Base-by-base conservation (phyloP, 2,888 invertebrate genomes). In the Plebejus anna region DNA sequence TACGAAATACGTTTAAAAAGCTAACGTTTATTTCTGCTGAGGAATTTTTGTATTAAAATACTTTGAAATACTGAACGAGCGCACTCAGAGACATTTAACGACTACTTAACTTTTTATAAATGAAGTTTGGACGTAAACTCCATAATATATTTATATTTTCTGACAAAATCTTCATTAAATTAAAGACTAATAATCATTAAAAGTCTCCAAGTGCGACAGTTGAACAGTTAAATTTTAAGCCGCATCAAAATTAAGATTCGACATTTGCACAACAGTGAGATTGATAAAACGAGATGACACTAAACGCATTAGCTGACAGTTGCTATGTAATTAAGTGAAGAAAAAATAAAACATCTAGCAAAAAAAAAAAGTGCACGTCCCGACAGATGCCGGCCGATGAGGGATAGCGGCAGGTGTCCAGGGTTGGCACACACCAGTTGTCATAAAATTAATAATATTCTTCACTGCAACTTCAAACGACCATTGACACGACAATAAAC, bases 331-430 rank as follows among this genome's bases (percentile, higher is more conserved):
- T 90, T 88, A 88, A 85, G 84, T 81, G 81, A 80, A 76, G 83
- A 82, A 82, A 83, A 83, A 80, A 81, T 79, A 81, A 79, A 78
- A 75, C 70, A 79, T 57, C n/a, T 51, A 71, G 32, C 83, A 84
- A 85, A 85, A 85, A 84, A 83, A 82, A 66, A 66, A 87, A 88
- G 84, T 85, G 87, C 87, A 88, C 82, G 86, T 85, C 84, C 83
- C 86, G 87, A 87, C 91, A 91, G 91, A 91, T 91, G 87, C 83
- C 88, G 90, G 90, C 86, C 87, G 89, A 88, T 87, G 91, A 91
- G 86, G 87, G 89, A 88, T 87, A 83, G 82, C 82, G 87, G 87
- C 93, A 93, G 92, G 92, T 93, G 93, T 89, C 36, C 82, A 92
- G 92, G 92, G 92, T 78, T 90, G 88, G 79, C 84, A 81, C 83